Evolutionary conservation across 2,113 vertebrate genomes (phyloP), one percentile per base, ranked within the genome.

Genomic region (Syngnathoides biaculeatus): DNA sequence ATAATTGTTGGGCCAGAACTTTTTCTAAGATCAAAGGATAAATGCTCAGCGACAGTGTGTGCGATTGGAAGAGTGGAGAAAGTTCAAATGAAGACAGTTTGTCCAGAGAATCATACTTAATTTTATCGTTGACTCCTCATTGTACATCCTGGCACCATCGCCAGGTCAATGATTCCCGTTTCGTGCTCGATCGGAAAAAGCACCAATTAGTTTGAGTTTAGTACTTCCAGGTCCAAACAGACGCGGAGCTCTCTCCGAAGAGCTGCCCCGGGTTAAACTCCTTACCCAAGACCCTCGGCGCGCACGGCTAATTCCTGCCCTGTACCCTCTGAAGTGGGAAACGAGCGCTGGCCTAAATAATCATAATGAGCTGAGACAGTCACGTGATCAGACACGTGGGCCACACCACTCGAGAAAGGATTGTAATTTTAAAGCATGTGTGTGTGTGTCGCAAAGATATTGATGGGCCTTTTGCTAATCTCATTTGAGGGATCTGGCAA

Each of bases 301-400:
- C 74, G 62, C 69, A 69, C 72, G 65, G 83, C 72, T 78, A 77
- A 86, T 82, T 81, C 47, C 69, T 77, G 61, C 52, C 68, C 76
- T 15, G 69, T 76, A 80, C 80, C 59, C 30, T 70, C 72, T 69
- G 74, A 82, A 71, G 74, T 63, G 66, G 64, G 48, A 55, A 66
- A 39, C 22, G n/a, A 39, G 74, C 40, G 0, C 57, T 90, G 86
- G 73, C 89, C 88, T 83, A 86, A 78, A 89, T 90, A 84, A 69
- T 62, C 72, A 57, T 86, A 91, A 91, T 83, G 86, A 87, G 89
- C 72, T 52, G 43, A 48, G 76, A 38, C 35, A 42, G 30, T 72
- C 61, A 56, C 45, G 2, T 75, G 65, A 63, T 73, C 66, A 74
- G 84, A 86, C 81, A 67, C 68, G 76, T 63, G 75, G 4, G 77